Evolutionary conservation across 2,888 invertebrate genomes (phyloP).

Genomic region (Rotaria magnacalcarata): DNA sequence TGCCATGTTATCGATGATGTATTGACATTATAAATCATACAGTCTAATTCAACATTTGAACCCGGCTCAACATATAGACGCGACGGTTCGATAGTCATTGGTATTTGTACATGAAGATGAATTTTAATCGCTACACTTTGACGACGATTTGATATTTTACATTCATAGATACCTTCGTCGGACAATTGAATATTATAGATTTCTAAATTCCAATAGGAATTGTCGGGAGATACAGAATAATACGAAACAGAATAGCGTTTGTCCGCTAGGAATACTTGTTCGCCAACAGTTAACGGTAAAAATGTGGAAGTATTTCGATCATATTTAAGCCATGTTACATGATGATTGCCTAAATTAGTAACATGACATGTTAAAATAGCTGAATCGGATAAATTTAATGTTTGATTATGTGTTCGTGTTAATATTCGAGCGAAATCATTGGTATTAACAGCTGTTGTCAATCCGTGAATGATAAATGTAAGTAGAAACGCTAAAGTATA

Average conservation of each 20-base stretch:
- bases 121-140: constrained; percentile 17
- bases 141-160: constrained; percentile 6
- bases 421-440: background rate
- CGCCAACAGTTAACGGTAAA: constrained; percentile 20
- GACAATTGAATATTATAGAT: background rate
- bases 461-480: background rate
- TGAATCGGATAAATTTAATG: background rate
- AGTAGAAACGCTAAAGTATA: background rate
- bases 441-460: background rate
- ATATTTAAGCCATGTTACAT: constrained; percentile 30
- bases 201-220: constrained; percentile 22
- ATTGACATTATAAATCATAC: constrained; percentile 6
- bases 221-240: background rate
- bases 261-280: background rate
- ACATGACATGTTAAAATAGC: constrained; percentile 17
- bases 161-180: constrained; percentile 17
- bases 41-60: constrained; percentile 4
- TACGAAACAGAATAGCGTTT: constrained; percentile 7
- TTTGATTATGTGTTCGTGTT: background rate
- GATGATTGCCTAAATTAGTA: constrained; percentile 19
- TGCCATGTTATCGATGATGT: constrained; percentile 31
- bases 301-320: constrained; percentile 17
- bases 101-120: background rate
- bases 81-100: constrained; percentile 8
- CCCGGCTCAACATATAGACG: constrained; percentile 12